A percentile compares a stretch with the other conserved stretches of the same genome.
These are phyloP conservation scores for Hozukius guyotensis DNA, from an alignment of 2,797 vertebrate species.

Conservation along the genomic window DNA sequence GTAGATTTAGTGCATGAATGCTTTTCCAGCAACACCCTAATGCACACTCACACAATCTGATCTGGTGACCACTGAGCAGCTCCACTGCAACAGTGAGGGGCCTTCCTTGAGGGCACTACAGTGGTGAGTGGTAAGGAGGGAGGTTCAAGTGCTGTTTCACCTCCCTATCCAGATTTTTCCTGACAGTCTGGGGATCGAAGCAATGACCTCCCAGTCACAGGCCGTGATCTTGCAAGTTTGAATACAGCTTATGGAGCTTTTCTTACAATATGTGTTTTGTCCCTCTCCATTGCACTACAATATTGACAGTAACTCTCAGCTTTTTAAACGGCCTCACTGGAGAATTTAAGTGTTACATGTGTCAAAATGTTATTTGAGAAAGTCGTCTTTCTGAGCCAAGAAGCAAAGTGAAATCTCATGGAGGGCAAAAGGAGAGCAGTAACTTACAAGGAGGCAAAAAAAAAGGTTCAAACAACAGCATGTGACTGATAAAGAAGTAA, in stretches of 20 bases:
- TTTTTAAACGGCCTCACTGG: not conserved
- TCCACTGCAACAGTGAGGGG: not conserved
- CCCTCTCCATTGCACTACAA: not conserved
- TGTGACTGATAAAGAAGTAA: not conserved
- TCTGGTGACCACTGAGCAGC: not conserved
- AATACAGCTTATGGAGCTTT: not conserved
- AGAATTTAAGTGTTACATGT: not conserved
- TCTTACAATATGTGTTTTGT: not conserved
- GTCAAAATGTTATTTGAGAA: conserved; percentile 5
- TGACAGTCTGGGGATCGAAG: conserved; percentile 5
- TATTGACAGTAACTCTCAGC: not conserved
- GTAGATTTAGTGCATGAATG: not conserved
- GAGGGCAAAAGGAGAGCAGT: not conserved
- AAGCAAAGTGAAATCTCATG: not conserved
- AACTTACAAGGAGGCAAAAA: not conserved
- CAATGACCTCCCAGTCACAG: conserved; percentile 12
- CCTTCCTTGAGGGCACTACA: conserved; percentile 9
- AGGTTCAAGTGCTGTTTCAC: conserved; percentile 16
- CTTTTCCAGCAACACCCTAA: not conserved
- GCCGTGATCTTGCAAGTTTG: conserved; percentile 2
- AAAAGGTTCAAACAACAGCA: not conserved
- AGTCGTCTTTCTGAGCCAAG: not conserved
- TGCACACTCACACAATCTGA: not conserved
- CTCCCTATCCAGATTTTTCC: not conserved
- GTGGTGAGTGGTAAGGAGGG: not conserved